A percentile compares a stretch with the other conserved stretches of the same genome.
phyloP scores from a whole-genome alignment of 2,888 invertebrate genomes.

The Tiphia femorata region DNA sequence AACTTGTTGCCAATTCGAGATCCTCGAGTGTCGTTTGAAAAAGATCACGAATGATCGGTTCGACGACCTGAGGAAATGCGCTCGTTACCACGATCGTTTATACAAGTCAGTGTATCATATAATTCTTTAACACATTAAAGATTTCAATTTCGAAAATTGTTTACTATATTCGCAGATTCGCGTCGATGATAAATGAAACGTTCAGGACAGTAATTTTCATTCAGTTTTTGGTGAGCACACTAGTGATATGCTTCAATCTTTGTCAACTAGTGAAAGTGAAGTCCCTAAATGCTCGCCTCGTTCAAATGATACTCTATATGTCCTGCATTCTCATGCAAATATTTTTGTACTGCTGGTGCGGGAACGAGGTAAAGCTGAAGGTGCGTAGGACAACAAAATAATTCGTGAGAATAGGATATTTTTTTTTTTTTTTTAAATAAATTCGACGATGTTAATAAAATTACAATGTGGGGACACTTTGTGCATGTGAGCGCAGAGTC shows the following conservation, averaged over 20 bases:
- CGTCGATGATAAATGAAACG: constrained; percentile 6
- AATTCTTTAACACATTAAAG: too few relatives aligned
- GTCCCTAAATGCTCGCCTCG: neutral
- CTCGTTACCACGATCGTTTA: constrained; percentile 15
- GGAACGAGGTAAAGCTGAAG: constrained; percentile 37
- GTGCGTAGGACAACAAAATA: too few relatives aligned
- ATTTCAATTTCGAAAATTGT: neutral
- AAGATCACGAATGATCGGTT: neutral
- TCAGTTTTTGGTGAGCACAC: constrained; percentile 14
- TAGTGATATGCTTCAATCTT: constrained; percentile 10
- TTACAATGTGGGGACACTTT: too few relatives aligned
- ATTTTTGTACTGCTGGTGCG: constrained; percentile 49
- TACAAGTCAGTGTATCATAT: constrained; percentile 21
- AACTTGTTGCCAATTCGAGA: constrained; percentile 24
- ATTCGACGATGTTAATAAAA: too few relatives aligned
- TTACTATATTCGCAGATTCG: constrained; percentile 5
- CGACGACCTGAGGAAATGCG: neutral
- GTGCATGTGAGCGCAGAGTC: constrained; percentile 11
- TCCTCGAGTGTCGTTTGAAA: constrained; percentile 23
- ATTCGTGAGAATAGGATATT: too few relatives aligned
- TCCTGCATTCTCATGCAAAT: constrained; percentile 39
- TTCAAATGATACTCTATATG: constrained; percentile 13
- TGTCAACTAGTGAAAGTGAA: constrained; percentile 6
- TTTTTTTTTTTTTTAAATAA: too few relatives aligned
- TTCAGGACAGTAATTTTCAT: neutral